Evolutionary conservation across 2,888 invertebrate species (phyloP), one percentile per base, ranked within the genome.

Genomic region (Aethes cnicana): DNA sequence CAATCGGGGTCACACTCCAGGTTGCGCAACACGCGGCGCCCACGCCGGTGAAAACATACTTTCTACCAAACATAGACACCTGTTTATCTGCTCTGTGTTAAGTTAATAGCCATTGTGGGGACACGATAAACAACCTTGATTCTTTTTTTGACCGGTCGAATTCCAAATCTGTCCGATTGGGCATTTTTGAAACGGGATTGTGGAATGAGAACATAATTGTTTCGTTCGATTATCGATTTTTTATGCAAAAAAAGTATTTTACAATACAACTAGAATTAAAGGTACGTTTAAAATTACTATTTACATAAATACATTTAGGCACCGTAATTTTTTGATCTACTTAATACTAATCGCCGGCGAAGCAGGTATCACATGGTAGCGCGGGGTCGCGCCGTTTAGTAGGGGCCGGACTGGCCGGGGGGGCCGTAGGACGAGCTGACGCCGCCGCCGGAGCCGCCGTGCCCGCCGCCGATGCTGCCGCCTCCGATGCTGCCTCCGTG

Each of bases 351-450:
- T 78, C 85, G 87, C 85, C 85, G 86, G 83, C 87, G 74, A 71
- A 83, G 81, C 86, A 84, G 84, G 79, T 89, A 89, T 88, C 88
- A 88, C 89, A 88, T 77, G 77, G 73, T 74, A 69, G 75, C 72
- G 78, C 78, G 72, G 66, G 64, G 55, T 50, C 57, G 57, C 80
- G 72, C 70, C 62, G 61, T 69, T 81, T 92, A 91, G 78, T 94
- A 94, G 59, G 94, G 93, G 73, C 93, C 93, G 69, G 94, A 93
- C 70, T 91, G 92, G 58, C 91, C 92, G 69, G 93, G 93, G 70
- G 93, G 90, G 56, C 93, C 93, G 84, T 93, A 93, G 59, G 87
- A 91, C 66, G 90, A 73, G 89, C 91, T 91, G 69, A 91, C 91
- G 44, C 82, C 83, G 23, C 71, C 68, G 18, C 63, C 75, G 72